Evolutionary conservation across 2,888 invertebrate species (phyloP), one percentile per base, ranked within the genome.

Genomic region (Tortricodes alternella): DNA sequence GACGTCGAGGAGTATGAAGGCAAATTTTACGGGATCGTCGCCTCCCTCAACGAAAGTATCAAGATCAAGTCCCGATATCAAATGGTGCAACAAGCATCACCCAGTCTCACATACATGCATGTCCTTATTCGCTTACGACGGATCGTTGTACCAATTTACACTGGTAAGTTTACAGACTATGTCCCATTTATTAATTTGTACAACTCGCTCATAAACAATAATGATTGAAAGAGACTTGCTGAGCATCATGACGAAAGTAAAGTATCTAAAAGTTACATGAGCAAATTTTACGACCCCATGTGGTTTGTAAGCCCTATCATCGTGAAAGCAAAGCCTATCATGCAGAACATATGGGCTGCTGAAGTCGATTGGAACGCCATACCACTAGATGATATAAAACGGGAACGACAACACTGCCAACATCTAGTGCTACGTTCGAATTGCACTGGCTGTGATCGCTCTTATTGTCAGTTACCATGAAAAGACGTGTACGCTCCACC

Each of bases 271-370:
- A 27, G 57, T 32, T 58, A 49, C 21, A 63, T 65, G 27, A 21
- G 48, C 11, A 62, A 52, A 35, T 61, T 61, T 15, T 63, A 57
- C 57, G 63, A 65, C 23, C 64, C 62, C 1, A 15, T 63, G 23
- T 62, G 61, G 2, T 53, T 57, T 8, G 46, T 48, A 1, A 15
- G 48, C 3, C 63, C 62, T 1, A 44, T 65, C 0, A 19, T 62
- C 6, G 58, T 63, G 2, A 16, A 7, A 13, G 61, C 60, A 2
- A 62, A 59, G 27, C 23, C 27, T 9, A 49, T 61, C 4, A 62
- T 62, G 58, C 62, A 64, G 21, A 60, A 52, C 18, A 21, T 46
- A 37, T 56, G 56, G 29, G 9, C 16, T 5, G 21, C 44, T 19
- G 18, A 18, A 6, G 9, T 27, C 0, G 11, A 18, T 16, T 44